These are phyloP conservation scores for Lytechinus variegatus DNA, from an alignment of 35 echinoderm and acorn worm genomes.

Conservation along the genomic window DNA sequence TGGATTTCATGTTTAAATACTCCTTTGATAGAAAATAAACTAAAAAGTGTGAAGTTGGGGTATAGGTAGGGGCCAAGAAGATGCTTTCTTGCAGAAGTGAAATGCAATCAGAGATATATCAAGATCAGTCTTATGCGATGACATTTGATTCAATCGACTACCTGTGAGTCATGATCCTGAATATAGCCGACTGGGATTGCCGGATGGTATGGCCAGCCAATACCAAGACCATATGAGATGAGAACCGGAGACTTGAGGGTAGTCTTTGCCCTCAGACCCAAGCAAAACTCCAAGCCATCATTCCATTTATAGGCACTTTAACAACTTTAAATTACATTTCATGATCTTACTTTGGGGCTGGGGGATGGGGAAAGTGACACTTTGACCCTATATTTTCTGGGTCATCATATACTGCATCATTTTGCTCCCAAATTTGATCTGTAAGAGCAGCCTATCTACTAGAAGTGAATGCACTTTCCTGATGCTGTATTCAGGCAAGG, in stretches of 20 bases:
- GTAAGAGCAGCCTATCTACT: neutral
- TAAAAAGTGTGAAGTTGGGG: too few species aligned
- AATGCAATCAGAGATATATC: neutral
- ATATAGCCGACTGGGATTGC: neutral
- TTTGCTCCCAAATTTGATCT: too few species aligned
- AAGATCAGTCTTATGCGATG: neutral
- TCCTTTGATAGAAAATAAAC: too few species aligned
- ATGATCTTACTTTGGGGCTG: too few species aligned
- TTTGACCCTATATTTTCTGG: too few species aligned
- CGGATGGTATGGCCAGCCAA: neutral
- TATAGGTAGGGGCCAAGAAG: neutral
- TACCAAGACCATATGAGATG: neutral
- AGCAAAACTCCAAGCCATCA: too few species aligned
- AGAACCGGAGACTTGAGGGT: neutral
- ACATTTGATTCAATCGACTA: neutral
- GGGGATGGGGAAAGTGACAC: too few species aligned
- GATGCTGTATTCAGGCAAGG: neutral
- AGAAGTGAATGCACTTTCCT: neutral
- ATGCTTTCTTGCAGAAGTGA: neutral
- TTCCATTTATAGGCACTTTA: too few species aligned
- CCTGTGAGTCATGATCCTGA: neutral
- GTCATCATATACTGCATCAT: too few species aligned
- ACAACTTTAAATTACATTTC: too few species aligned
- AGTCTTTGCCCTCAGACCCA: too few species aligned
- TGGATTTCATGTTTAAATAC: too few species aligned